Evolutionary conservation across 2,113 vertebrate species (phyloP), one percentile per base, ranked within the genome.

Genomic region (Phrynosoma blainvillii): DNA sequence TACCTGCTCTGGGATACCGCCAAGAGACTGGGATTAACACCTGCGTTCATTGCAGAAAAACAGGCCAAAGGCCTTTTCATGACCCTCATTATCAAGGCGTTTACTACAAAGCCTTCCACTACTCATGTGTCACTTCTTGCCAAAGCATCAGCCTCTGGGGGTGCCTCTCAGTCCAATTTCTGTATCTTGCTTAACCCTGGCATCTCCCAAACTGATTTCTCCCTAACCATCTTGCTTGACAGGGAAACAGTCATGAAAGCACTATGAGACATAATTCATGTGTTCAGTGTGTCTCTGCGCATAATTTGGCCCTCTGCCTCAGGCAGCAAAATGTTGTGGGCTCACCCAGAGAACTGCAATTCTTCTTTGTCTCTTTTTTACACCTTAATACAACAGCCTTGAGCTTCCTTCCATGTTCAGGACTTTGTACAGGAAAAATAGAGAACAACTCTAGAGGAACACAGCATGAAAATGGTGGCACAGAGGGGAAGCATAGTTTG

Each of bases 1-100:
- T 85, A 89, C 70, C 93, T n/a, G 76, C 86, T 81, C 78, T 90
- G 87, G 86, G 81, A 85, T 66, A 56, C 6, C 84, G 86, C 88
- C 88, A 84, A 66, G 90, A 82, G 0, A 0, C 1, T 0, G 65
- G 86, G 84, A 93, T 88, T 90, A 89, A 80, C 84, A 88, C 56
- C 77, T 84, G 42, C 73, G 70, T 0, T 16, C 40, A 27, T 36
- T 21, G 40, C 85, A 90, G 14, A 90, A 56, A 88, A 74, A n/a
- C 30, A 84, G 68, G 84, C 89, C 84, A 87, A 42, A 23, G 90
- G 93, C 76, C 85, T 89, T 77, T 89, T 40, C 3, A 0, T 73
- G 84, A 84, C 92, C 85, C 78, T 66, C 84, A 73, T 79, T 30
- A 18, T 0, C 0, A 90, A 89, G 18, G 81, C 1, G 27, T 79